phyloP scores from a whole-genome alignment of 2,888 invertebrate genomes.

The Anthrax anthrax region DNA sequence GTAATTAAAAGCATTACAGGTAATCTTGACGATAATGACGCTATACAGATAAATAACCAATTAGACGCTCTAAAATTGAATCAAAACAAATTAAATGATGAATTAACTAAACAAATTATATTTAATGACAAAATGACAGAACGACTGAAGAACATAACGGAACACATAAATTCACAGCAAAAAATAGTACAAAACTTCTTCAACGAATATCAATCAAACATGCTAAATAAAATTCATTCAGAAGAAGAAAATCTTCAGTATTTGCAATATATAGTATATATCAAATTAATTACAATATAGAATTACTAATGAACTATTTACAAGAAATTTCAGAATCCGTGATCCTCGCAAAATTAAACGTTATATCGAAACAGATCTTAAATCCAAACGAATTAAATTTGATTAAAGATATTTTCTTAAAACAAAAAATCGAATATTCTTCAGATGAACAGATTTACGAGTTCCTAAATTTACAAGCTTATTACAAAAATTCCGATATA shows the following conservation, averaged over 20 bases:
- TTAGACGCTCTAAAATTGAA: slow-evolving; percentile 3
- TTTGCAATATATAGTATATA: too few species aligned
- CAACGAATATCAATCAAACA: slow-evolving; percentile 1
- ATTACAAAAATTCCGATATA: too few species aligned
- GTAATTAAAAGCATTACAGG: slow-evolving; percentile 8
- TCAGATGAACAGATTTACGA: too few species aligned
- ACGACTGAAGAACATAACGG: slow-evolving; percentile 8
- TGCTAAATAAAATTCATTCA: slow-evolving; percentile 1
- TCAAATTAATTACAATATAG: slow-evolving; percentile 6
- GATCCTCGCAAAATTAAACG: too few species aligned
- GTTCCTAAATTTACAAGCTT: too few species aligned
- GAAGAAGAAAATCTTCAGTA: slow-evolving; percentile 2
- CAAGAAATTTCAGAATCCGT: too few species aligned
- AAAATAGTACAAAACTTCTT: slow-evolving; percentile 4
- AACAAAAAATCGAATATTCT: too few species aligned
- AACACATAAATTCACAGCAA: slow-evolving; percentile 10
- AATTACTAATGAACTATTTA: slow-evolving; percentile 3
- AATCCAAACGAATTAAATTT: too few species aligned
- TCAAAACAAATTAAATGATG: slow-evolving; percentile 1
- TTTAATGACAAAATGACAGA: slow-evolving; percentile 5
- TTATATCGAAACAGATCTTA: too few species aligned
- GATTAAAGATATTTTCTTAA: too few species aligned
- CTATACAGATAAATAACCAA: slow-evolving; percentile 3
- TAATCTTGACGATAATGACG: slow-evolving; percentile 7
- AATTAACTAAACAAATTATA: not conserved